These are phyloP conservation scores for Microctonus aethiopoides DNA, from an alignment of 2,888 invertebrate genomes.

Conservation along the genomic window DNA sequence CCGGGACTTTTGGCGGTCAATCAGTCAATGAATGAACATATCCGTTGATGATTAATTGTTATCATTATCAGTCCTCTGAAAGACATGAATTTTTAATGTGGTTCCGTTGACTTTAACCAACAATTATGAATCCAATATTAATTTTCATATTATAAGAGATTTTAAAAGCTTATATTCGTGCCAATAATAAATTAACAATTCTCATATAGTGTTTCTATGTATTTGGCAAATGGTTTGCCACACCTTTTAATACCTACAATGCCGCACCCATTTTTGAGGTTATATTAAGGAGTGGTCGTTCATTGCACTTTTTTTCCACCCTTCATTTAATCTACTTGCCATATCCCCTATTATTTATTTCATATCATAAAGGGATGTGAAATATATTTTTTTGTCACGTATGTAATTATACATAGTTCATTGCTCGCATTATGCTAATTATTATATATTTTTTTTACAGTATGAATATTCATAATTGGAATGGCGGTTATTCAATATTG, in stretches of 20 bases:
- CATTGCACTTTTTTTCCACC: slow-evolving; percentile 49
- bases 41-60: too few relatives aligned
- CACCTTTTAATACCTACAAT: slow-evolving; percentile 47
- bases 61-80: too few relatives aligned
- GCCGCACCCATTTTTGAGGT: slow-evolving; percentile 51
- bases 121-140: too few relatives aligned
- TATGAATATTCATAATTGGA: neutral
- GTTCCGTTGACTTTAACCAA: too few relatives aligned
- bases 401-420: neutral
- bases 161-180: too few relatives aligned
- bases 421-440: neutral
- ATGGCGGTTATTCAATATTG: neutral
- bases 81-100: too few relatives aligned
- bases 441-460: neutral
- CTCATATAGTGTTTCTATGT: neutral
- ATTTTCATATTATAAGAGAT: too few relatives aligned
- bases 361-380: neutral
- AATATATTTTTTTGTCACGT: neutral
- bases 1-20: too few relatives aligned
- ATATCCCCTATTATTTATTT: neutral
- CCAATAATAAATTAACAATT: neutral
- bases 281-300: slow-evolving; percentile 45
- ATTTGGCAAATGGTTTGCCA: slow-evolving; percentile 38
- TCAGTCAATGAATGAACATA: too few relatives aligned
- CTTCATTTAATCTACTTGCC: slow-evolving; percentile 26